Percentiles rank a stretch among this genome's conserved stretches.
phyloP scores from a whole-genome alignment of 2,888 invertebrate genomes.

The Heliconius ismenius region DNA sequence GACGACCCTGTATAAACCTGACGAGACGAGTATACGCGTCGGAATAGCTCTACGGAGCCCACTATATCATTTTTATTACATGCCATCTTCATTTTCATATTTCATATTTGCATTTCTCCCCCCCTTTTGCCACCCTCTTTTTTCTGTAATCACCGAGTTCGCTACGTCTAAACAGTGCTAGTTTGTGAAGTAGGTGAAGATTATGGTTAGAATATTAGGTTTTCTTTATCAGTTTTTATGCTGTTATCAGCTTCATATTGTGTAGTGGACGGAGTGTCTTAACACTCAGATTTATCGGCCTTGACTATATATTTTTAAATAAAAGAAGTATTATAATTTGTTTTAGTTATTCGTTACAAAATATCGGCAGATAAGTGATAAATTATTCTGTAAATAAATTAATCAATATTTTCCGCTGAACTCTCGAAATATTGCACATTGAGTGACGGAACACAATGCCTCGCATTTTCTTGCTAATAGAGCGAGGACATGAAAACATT shows the following conservation, averaged over 20 bases:
- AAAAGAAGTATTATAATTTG: too few relatives aligned
- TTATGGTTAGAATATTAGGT: too few relatives aligned
- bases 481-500: too few relatives aligned
- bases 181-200: constrained; percentile 12
- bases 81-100: constrained; percentile 86
- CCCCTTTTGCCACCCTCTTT: constrained; percentile 61
- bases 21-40: constrained; percentile 85
- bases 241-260: neutral
- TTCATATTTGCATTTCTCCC: constrained; percentile 82
- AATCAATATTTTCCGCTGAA: neutral
- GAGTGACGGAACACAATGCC: neutral
- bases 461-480: too few relatives aligned
- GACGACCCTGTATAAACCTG: constrained; percentile 88
- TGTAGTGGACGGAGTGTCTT: neutral
- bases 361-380: too few relatives aligned
- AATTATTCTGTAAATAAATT: too few relatives aligned
- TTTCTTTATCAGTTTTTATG: neutral
- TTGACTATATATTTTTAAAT: too few relatives aligned
- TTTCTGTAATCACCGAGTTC: constrained; percentile 71
- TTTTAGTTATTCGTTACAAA: too few relatives aligned
- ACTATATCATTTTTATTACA: constrained; percentile 91
- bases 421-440: neutral
- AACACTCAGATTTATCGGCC: neutral
- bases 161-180: constrained; percentile 28
- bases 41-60: constrained; percentile 89